phyloP scores from a whole-genome alignment of 2,888 invertebrate species.

The Trichogramma dendrolimi region DNA sequence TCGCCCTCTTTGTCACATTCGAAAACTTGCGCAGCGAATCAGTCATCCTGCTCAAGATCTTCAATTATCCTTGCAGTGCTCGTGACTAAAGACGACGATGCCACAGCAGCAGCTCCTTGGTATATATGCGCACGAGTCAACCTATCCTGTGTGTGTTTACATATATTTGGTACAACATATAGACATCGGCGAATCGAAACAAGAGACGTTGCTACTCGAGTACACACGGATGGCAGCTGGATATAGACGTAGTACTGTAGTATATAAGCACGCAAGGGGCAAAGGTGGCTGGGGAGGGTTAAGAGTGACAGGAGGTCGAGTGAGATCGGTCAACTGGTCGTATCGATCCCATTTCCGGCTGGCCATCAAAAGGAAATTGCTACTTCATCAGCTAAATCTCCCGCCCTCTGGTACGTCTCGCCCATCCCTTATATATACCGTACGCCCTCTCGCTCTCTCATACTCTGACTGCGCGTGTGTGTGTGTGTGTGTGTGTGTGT shows the following conservation, averaged over 20 bases:
- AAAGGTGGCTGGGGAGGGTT: background rate
- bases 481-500: no score
- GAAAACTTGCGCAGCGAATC: no score
- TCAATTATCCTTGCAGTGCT: no score
- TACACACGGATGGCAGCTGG: background rate
- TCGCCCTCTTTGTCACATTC: no score
- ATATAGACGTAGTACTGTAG: background rate
- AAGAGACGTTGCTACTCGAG: background rate
- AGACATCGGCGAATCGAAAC: background rate
- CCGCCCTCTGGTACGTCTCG: no score
- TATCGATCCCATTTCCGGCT: conserved; percentile 47
- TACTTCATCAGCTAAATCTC: conserved; percentile 45
- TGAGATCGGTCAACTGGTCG: conserved; percentile 38
- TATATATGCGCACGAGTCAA: conserved; percentile 6
- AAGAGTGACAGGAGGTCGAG: conserved; percentile 25
- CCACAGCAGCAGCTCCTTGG: no score
- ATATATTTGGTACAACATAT: background rate
- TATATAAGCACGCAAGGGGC: background rate
- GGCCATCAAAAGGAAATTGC: conserved; percentile 49
- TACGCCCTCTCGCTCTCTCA: no score
- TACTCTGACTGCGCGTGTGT: no score
- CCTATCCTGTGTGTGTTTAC: background rate
- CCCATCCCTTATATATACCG: no score
- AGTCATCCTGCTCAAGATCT: no score
- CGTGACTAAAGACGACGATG: no score